Evolutionary conservation across 2,113 vertebrate genomes (phyloP).

Genomic region (Bufo gargarizans): DNA sequence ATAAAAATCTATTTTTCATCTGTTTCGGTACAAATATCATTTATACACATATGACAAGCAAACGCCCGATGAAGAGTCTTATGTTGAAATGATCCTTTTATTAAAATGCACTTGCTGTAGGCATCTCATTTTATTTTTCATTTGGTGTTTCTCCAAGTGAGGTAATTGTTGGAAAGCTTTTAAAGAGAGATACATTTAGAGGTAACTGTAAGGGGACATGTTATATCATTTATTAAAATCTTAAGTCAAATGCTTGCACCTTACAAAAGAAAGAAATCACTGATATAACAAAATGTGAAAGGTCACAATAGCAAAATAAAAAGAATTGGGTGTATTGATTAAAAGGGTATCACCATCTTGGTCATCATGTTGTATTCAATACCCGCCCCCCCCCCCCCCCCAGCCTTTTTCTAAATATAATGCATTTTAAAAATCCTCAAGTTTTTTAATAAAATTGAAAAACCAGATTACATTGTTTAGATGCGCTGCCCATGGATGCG

Average conservation of each 20-base stretch:
- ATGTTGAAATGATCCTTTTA: neutral
- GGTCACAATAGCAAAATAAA: too few relatives aligned
- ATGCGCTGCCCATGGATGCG: too few relatives aligned
- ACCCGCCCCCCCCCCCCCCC: too few relatives aligned
- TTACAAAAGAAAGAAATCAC: neutral
- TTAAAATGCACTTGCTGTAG: slow-evolving; percentile 1
- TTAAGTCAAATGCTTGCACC: neutral
- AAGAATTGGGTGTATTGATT: too few relatives aligned
- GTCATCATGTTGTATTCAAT: too few relatives aligned
- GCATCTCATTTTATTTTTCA: neutral
- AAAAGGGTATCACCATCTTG: too few relatives aligned
- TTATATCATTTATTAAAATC: neutral
- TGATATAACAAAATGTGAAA: neutral
- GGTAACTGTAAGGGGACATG: neutral
- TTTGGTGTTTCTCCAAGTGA: slow-evolving; percentile 26
- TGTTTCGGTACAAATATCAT: slow-evolving; percentile 2
- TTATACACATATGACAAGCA: slow-evolving; percentile 14
- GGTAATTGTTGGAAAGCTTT: slow-evolving; percentile 1
- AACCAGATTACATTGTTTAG: too few relatives aligned
- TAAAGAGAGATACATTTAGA: neutral
- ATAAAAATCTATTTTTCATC: slow-evolving; percentile 3
- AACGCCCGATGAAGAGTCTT: slow-evolving; percentile 1
- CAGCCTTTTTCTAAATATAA: too few relatives aligned
- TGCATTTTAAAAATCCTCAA: too few relatives aligned
- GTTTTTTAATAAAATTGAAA: too few relatives aligned